Conservation (phyloP, 2,113 vertebrate genomes). For the Clarias batrachus region DNA sequence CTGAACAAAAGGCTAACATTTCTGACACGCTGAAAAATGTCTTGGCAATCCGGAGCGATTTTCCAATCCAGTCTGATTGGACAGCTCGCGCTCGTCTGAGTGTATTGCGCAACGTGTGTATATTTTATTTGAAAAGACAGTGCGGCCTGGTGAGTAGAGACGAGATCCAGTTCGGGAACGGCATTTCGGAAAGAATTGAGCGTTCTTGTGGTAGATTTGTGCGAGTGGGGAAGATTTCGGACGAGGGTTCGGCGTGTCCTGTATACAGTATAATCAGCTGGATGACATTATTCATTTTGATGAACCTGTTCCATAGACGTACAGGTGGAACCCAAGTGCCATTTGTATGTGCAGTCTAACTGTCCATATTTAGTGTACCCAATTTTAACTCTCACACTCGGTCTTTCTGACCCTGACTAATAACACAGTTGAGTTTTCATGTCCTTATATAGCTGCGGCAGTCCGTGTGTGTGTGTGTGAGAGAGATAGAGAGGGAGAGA, state of each 20-base stretch:
- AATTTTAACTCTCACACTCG: conserved; percentile 48
- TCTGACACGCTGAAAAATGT: neutral
- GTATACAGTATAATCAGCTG: neutral
- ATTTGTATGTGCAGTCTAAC: neutral
- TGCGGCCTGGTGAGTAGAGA: neutral
- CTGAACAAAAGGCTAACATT: neutral
- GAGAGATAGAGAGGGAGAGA: neutral
- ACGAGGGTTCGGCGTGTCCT: neutral
- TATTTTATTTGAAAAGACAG: neutral
- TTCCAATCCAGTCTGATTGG: neutral
- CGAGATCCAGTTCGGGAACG: neutral
- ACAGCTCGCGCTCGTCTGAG: neutral
- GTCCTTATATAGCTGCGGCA: conserved; percentile 75
- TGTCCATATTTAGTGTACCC: conserved; percentile 48
- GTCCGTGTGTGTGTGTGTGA: conserved; percentile 34
- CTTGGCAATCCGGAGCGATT: neutral
- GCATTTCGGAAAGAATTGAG: neutral
- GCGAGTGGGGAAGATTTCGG: neutral
- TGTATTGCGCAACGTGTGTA: neutral
- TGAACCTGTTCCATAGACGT: neutral
- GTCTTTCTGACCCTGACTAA: conserved; percentile 64
- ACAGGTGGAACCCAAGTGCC: conserved; percentile 22
- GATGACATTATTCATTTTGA: neutral
- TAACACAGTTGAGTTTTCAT: conserved; percentile 67
- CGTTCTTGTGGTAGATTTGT: neutral